A percentile compares a stretch with the other conserved stretches of the same genome.
phyloP scores from a whole-genome alignment of 2,888 invertebrate genomes.

The Ennomos fuscantarius region DNA sequence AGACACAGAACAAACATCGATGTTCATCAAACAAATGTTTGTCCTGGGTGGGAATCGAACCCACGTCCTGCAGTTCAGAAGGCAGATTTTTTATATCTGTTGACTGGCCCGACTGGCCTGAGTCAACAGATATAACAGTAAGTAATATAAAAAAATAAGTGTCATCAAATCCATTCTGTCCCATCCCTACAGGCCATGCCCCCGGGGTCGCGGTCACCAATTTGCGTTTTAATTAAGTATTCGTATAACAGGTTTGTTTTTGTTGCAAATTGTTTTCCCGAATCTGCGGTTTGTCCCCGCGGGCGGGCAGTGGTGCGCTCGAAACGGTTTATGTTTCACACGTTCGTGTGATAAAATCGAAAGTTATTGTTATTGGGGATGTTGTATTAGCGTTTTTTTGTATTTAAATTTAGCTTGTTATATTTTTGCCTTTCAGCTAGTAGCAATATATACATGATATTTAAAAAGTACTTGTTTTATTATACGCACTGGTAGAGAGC shows the following conservation, averaged over 20 bases:
- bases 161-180: constrained; percentile 3
- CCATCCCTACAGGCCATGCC: constrained; percentile 43
- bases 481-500: too few species aligned
- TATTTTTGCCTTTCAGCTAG: too few species aligned
- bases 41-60: too few species aligned
- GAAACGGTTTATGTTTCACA: constrained; percentile 23
- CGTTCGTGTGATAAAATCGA: constrained; percentile 21
- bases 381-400: constrained; percentile 6
- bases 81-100: too few species aligned
- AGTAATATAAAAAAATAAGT: neutral
- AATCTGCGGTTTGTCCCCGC: constrained; percentile 47
- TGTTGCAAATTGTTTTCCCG: constrained; percentile 75
- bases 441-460: too few species aligned
- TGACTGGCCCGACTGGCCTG: too few species aligned
- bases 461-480: too few species aligned
- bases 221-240: constrained; percentile 82
- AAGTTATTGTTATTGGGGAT: constrained; percentile 12
- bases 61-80: too few species aligned
- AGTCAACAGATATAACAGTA: too few species aligned
- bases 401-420: neutral
- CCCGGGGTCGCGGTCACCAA: constrained; percentile 65
- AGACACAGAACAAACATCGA: too few species aligned
- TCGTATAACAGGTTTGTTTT: constrained; percentile 73
- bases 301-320: constrained; percentile 19
- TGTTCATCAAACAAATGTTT: too few species aligned